Evolutionary conservation across 2,888 invertebrate genomes (phyloP).

Genomic region (Cyrtodaria siliqua): DNA sequence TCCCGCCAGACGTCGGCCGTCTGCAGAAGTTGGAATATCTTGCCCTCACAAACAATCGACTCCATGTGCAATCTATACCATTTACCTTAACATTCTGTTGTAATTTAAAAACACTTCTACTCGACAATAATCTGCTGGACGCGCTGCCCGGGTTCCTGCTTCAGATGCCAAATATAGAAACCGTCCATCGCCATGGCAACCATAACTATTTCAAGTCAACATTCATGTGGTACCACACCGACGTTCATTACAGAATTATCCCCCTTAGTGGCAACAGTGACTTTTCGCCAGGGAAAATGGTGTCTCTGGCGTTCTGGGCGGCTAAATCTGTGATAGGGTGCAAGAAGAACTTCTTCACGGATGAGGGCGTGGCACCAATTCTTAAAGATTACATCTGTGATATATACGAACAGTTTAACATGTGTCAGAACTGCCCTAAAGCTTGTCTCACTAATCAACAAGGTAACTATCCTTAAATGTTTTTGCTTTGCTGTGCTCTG

Average conservation of each 20-base stretch:
- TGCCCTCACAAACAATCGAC: slow-evolving; percentile 86
- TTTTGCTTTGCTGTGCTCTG: no score
- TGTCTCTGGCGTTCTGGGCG: slow-evolving; percentile 84
- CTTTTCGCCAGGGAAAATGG: slow-evolving; percentile 58
- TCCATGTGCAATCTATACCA: slow-evolving; percentile 86
- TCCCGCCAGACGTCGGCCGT: slow-evolving; percentile 86
- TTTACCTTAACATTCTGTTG: slow-evolving; percentile 86
- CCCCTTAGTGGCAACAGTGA: slow-evolving; percentile 72
- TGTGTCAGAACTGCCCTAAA: slow-evolving; percentile 85
- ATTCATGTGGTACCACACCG: slow-evolving; percentile 87
- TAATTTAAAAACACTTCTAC: slow-evolving; percentile 83
- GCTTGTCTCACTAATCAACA: slow-evolving; percentile 78
- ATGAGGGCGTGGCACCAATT: slow-evolving; percentile 82
- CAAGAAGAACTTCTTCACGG: slow-evolving; percentile 85
- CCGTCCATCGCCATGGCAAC: slow-evolving; percentile 87
- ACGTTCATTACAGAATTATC: slow-evolving; percentile 86
- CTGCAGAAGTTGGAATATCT: slow-evolving; percentile 85
- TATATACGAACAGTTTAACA: slow-evolving; percentile 85
- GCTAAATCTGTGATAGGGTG: slow-evolving; percentile 85
- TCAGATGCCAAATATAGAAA: slow-evolving; percentile 85
- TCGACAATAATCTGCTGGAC: slow-evolving; percentile 87
- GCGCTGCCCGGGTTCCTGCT: slow-evolving; percentile 87
- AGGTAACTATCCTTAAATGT: no score
- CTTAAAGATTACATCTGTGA: slow-evolving; percentile 86
- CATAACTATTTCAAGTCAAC: slow-evolving; percentile 87